Conservation (phyloP, 2,888 invertebrate genomes). For the Antitype chi region DNA sequence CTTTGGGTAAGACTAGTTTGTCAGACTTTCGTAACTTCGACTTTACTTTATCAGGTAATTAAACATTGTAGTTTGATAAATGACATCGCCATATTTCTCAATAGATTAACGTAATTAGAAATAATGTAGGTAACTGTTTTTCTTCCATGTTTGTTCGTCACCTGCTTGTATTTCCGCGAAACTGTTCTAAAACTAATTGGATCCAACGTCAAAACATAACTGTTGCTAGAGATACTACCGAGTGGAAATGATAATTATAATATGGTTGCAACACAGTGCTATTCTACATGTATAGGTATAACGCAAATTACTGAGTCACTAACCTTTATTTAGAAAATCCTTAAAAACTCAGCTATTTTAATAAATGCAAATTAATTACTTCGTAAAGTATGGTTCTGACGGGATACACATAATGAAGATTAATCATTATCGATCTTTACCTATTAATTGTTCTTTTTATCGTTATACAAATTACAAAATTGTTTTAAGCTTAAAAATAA, state of each 20-base stretch:
- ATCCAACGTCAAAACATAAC: neutral
- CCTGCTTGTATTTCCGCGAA: neutral
- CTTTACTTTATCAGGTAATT: too few relatives aligned
- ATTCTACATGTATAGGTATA: too few relatives aligned
- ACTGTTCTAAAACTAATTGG: neutral
- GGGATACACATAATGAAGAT: conserved; percentile 14
- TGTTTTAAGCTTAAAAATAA: neutral
- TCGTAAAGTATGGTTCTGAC: neutral
- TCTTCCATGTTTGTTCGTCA: neutral
- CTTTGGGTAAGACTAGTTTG: too few relatives aligned
- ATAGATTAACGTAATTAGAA: neutral
- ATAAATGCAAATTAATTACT: conserved; percentile 14
- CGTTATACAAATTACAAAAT: neutral
- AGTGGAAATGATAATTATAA: neutral
- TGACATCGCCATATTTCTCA: neutral
- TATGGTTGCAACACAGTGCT: neutral
- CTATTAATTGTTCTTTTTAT: neutral
- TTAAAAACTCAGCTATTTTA: conserved; percentile 1
- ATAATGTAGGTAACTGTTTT: neutral
- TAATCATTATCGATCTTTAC: neutral
- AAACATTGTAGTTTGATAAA: neutral
- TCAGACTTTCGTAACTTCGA: too few relatives aligned
- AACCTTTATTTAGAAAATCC: conserved; percentile 7
- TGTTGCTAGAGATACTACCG: neutral
- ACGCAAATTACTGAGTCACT: too few relatives aligned